A percentile compares a stretch with the other conserved stretches of the same genome.
These are phyloP conservation scores for Seriola rivoliana DNA, from an alignment of 2,113 vertebrate genomes.

Conservation along the genomic window DNA sequence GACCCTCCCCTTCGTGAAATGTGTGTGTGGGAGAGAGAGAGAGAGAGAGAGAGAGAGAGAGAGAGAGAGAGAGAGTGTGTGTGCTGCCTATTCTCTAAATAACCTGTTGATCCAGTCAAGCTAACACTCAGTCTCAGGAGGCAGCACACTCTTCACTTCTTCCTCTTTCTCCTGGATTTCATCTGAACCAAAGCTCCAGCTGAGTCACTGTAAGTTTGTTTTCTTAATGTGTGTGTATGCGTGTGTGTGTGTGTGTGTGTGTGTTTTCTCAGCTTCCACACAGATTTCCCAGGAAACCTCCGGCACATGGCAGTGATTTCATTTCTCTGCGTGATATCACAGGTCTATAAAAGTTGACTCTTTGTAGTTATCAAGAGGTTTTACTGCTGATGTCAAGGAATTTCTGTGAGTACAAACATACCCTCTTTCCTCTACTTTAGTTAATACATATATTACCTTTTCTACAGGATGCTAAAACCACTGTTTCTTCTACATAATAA, in stretches of 20 bases:
- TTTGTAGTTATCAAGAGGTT: background rate
- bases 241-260: background rate
- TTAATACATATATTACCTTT: too few species aligned
- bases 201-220: slow-evolving; percentile 55
- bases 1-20: slow-evolving; percentile 30
- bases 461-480: too few species aligned
- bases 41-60: slow-evolving; percentile 8
- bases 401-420: background rate
- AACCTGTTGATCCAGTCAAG: slow-evolving; percentile 80
- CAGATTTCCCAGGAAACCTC: background rate
- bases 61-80: slow-evolving; percentile 16
- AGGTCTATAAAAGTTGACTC: background rate
- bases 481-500: too few species aligned
- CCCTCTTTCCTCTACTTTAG: too few species aligned
- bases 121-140: slow-evolving; percentile 50
- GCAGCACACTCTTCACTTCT: slow-evolving; percentile 29
- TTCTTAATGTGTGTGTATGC: background rate
- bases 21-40: slow-evolving; percentile 31
- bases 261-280: slow-evolving; percentile 17
- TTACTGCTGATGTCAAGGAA: background rate
- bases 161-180: slow-evolving; percentile 44
- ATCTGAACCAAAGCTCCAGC: slow-evolving; percentile 11
- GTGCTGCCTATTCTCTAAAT: slow-evolving; percentile 73
- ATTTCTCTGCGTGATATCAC: background rate
- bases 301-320: background rate